Conservation (phyloP, 2,797 vertebrate species). For the Distichodus sexfasciatus region DNA sequence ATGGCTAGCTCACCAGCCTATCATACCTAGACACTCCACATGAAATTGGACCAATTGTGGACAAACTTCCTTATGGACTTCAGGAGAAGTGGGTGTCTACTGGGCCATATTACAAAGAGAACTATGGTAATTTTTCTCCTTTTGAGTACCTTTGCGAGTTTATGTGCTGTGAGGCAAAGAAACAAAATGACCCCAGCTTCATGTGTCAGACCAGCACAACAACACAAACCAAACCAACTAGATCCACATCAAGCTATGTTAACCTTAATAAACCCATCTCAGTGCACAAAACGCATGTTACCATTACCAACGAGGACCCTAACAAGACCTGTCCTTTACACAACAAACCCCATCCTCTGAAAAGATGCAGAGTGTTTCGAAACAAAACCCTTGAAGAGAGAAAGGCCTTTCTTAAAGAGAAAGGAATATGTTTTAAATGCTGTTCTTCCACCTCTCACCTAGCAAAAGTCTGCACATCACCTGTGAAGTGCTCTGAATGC, state of each 20-base stretch:
- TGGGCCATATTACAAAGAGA: conserved; percentile 38
- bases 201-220: background rate
- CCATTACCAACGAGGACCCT: background rate
- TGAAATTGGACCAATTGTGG: conserved; percentile 31
- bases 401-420: conserved; percentile 20
- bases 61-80: conserved; percentile 36
- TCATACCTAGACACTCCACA: conserved; percentile 33
- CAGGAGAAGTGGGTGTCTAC: conserved; percentile 39
- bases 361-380: conserved; percentile 10
- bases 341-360: conserved; percentile 12
- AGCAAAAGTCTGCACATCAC: conserved; percentile 23
- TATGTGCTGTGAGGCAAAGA: conserved; percentile 31
- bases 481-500: conserved; percentile 34
- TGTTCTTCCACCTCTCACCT: conserved; percentile 20
- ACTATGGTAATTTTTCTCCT: conserved; percentile 19
- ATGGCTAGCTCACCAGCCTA: conserved; percentile 26
- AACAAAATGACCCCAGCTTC: conserved; percentile 34
- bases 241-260: background rate
- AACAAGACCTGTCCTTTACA: background rate
- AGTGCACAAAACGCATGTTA: conserved; percentile 20
- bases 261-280: background rate
- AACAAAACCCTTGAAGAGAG: background rate
- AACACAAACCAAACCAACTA: conserved; percentile 13
- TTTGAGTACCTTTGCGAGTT: conserved; percentile 34
- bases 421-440: conserved; percentile 44